phyloP scores from a whole-genome alignment of 2,797 vertebrate species.

The Synaphobranchus kaupii region DNA sequence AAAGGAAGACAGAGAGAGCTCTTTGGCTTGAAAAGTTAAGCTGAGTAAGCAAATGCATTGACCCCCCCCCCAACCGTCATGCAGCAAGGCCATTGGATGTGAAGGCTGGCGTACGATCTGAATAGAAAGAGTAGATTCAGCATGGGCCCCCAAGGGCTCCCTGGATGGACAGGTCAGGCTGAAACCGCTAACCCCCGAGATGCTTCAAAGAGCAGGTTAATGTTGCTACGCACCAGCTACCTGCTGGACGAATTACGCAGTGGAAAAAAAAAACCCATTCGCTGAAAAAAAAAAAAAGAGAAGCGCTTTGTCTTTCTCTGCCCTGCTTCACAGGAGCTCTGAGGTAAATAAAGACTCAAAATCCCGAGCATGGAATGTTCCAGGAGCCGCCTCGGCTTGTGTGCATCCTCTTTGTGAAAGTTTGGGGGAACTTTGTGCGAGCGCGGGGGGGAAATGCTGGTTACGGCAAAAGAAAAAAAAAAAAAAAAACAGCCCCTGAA shows the following conservation, averaged over 20 bases:
- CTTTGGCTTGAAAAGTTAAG: background rate
- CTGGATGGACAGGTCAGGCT: background rate
- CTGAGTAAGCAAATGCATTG: background rate
- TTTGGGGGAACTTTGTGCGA: slow-evolving; percentile 63
- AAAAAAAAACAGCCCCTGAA: slow-evolving; percentile 68
- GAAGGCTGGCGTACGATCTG: background rate
- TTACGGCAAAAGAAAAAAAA: slow-evolving; percentile 67
- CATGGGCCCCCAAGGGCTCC: background rate
- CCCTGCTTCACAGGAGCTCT: background rate
- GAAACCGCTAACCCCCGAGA: background rate
- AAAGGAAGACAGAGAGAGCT: background rate
- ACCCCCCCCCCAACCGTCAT: background rate
- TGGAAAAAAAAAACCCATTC: background rate
- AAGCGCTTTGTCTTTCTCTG: background rate
- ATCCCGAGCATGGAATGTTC: background rate
- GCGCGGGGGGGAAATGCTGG: slow-evolving; percentile 64
- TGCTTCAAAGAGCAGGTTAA: background rate
- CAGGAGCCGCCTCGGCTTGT: slow-evolving; percentile 45
- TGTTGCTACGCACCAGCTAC: background rate
- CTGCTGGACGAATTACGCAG: background rate
- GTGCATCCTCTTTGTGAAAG: slow-evolving; percentile 64
- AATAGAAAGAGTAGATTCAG: background rate
- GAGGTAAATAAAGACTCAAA: background rate
- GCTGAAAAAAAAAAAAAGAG: background rate
- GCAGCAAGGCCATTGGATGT: background rate